Evolutionary conservation across 2,113 vertebrate genomes (phyloP).

Genomic region (Ranitomeya imitator): DNA sequence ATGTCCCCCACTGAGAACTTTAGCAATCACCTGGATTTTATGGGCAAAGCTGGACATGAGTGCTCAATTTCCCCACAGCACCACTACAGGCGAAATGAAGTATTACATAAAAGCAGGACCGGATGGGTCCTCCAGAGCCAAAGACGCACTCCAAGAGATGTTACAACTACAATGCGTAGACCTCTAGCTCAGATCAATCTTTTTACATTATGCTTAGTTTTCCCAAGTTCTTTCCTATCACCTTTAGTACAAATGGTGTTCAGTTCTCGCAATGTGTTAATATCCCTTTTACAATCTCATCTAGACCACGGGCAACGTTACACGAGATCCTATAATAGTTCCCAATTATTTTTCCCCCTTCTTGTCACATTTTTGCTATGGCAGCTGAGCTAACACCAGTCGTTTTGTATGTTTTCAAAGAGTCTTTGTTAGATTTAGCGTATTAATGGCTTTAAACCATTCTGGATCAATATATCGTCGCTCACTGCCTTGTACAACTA

Average conservation of each 20-base stretch:
- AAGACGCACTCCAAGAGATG: too few relatives aligned
- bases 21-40: too few relatives aligned
- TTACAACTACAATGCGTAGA: too few relatives aligned
- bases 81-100: too few relatives aligned
- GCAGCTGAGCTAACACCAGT: conserved; percentile 1
- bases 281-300: neutral
- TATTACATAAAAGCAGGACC: too few relatives aligned
- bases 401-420: neutral
- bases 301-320: neutral
- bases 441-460: conserved; percentile 19
- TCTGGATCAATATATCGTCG: conserved; percentile 24
- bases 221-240: neutral
- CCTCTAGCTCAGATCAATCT: neutral
- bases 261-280: neutral
- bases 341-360: conserved; percentile 7
- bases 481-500: conserved; percentile 21
- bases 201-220: neutral
- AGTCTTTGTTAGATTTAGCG: conserved; percentile 12
- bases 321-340: neutral
- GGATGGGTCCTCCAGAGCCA: too few relatives aligned
- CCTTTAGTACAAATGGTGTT: neutral
- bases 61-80: too few relatives aligned
- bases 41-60: too few relatives aligned
- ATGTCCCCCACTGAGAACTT: too few relatives aligned
- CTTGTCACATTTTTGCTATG: neutral